phyloP scores from a whole-genome alignment of 2,113 vertebrate genomes.

The Protobothrops flavoviridis region DNA sequence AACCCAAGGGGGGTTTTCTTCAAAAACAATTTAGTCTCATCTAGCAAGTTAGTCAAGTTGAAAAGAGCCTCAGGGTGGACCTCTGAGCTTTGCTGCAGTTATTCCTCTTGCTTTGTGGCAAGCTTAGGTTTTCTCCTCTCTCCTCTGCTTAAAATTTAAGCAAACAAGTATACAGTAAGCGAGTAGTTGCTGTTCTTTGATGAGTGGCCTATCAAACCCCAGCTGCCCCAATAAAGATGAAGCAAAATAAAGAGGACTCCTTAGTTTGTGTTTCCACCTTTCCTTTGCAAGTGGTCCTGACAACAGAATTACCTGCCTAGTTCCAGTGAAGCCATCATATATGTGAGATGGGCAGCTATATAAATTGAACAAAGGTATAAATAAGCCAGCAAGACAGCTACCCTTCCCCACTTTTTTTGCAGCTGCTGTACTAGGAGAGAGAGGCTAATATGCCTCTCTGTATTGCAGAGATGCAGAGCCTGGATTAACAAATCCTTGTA shows the following conservation, averaged over 20 bases:
- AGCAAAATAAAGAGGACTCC: not conserved
- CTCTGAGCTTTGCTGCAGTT: not conserved
- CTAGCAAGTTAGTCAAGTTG: not conserved
- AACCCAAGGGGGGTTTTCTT: not conserved
- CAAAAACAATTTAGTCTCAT: not conserved
- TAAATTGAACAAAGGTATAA: not conserved
- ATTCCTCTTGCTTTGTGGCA: not conserved
- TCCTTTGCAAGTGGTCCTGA: not conserved
- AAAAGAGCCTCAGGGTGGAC: not conserved
- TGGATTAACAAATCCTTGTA: constrained; percentile 45
- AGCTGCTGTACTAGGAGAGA: not conserved
- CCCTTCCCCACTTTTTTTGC: constrained; percentile 5
- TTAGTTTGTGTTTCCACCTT: not conserved
- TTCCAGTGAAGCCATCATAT: constrained; percentile 26
- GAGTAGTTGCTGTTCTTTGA: not conserved
- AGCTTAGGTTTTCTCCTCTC: not conserved
- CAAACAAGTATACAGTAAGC: not conserved
- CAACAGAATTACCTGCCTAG: constrained; percentile 36
- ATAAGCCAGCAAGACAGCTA: constrained; percentile 1
- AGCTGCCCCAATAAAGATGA: not conserved
- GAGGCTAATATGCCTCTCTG: not conserved
- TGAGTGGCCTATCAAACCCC: not conserved
- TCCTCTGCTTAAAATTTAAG: not conserved
- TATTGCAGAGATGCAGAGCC: constrained; percentile 8
- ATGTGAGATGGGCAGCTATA: not conserved